Base-by-base conservation (phyloP, 2,797 vertebrate species). In the Callimico goeldii region DNA sequence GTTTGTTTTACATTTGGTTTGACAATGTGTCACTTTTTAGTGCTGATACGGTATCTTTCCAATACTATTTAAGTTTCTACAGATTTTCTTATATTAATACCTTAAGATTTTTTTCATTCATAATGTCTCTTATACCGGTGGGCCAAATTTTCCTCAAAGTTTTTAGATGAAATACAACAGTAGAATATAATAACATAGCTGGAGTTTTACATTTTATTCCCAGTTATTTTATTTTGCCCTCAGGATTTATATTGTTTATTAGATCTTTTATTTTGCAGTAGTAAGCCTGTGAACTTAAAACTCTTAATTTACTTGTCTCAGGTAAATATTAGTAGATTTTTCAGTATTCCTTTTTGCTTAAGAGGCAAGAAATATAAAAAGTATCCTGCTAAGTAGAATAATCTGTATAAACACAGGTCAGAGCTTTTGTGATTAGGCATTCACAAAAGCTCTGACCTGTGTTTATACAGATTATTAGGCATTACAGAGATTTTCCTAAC, bases 201-300 rank as follows among this genome's bases (percentile, higher is more conserved):
- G 22, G 39, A 76, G 26, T 76, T 94, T 96, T 73, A 36, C n/a
- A 50, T 67, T 95, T 94, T 91, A 81, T 24, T 88, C 39, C 58
- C 26, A 67, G 1, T 70, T 73, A 85, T 91, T 95, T 90, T 88
- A 20, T 81, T 85, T 81, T 90, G 46, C 58, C 17, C 55, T 91
- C 8, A n/a, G 39, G 33, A 88, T 92, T 93, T 85, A 90, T 76
- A 36, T 97, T 96, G 3, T 70, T 95, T 22, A 50, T 52, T 91
- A 86, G 46, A 26, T 73, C 6, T 91, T 94, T 84, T 88, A 81
- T 93, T 96, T 91, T 95, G 6, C 1, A 33, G 1, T 93, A 30
- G 10, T 95, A 67, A 94, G 33, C 43, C 87, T 96, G 36, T 92
- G 61, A 93, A 84, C 13, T 87, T 94, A 91, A 90, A 95, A 94